A percentile compares a stretch with the other conserved stretches of the same genome.
phyloP scores from a whole-genome alignment of 2,888 invertebrate genomes.

The Leptogaster cylindrica region DNA sequence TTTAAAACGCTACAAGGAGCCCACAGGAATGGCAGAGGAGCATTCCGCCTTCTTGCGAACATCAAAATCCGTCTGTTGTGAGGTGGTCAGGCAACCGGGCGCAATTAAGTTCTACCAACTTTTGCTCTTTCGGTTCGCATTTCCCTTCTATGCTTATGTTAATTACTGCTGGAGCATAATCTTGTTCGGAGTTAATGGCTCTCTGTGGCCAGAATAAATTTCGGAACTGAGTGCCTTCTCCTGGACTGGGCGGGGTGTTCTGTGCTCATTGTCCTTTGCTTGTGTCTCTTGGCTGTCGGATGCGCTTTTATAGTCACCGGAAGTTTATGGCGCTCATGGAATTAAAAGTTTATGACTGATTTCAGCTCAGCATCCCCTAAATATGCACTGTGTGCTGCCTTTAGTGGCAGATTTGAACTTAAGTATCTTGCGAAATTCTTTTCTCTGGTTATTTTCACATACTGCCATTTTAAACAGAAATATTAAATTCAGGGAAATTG shows the following conservation, averaged over 20 bases:
- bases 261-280: neutral
- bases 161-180: slow-evolving; percentile 28
- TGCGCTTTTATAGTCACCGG: slow-evolving; percentile 10
- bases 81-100: slow-evolving; percentile 9
- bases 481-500: no score
- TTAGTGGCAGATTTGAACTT: no score
- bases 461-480: no score
- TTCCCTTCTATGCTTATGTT: slow-evolving; percentile 25
- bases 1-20: neutral
- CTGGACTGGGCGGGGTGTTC: no score
- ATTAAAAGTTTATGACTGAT: neutral
- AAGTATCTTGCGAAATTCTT: neutral
- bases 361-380: no score
- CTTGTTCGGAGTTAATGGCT: slow-evolving; percentile 26
- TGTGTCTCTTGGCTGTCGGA: neutral
- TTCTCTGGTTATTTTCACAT: no score
- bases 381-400: no score
- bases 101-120: slow-evolving; percentile 35
- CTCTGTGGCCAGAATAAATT: slow-evolving; percentile 24
- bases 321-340: neutral
- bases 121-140: neutral
- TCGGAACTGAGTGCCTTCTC: no score
- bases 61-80: slow-evolving; percentile 29
- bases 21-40: neutral
- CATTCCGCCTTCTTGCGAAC: slow-evolving; percentile 26